A percentile compares a stretch with the other conserved stretches of the same genome.
Conservation (phyloP, 2,113 vertebrate species). For the Drymodes brunneopygia region DNA sequence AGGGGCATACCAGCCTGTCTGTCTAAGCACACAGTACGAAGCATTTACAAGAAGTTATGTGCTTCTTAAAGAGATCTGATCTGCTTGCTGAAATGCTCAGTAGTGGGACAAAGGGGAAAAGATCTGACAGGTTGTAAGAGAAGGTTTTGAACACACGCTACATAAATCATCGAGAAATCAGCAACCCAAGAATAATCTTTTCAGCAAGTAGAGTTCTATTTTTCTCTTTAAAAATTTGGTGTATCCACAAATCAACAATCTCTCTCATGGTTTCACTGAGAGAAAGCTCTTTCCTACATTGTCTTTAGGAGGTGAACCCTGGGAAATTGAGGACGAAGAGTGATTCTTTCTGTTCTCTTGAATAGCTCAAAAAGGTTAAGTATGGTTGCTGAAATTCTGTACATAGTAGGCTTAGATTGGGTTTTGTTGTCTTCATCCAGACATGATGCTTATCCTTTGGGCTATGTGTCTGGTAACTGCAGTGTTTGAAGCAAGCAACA, state of each 20-base stretch:
- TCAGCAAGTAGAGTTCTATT: background rate
- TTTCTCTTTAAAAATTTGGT: background rate
- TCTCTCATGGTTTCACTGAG: background rate
- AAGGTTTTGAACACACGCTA: background rate
- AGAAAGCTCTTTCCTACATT: background rate
- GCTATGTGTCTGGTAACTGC: background rate
- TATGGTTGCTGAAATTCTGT: background rate
- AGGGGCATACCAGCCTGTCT: background rate
- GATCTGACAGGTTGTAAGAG: background rate
- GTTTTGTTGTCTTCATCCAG: background rate
- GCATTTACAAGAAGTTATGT: background rate
- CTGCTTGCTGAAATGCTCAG: background rate
- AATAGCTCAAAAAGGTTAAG: background rate
- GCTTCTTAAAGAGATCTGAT: background rate
- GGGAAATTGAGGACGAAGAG: background rate
- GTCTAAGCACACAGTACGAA: background rate
- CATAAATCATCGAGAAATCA: background rate
- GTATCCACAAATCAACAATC: background rate
- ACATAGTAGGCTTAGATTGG: background rate
- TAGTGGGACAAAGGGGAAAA: background rate
- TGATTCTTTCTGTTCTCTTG: background rate
- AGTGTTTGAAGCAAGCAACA: background rate
- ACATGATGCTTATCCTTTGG: background rate
- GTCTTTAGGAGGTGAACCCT: background rate
- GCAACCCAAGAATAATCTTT: background rate